Percentiles rank a stretch among this genome's conserved stretches.
These are phyloP conservation scores for Monomorium pharaonis DNA, from an alignment of 1,140 invertebrate genomes.

Conservation along the genomic window DNA sequence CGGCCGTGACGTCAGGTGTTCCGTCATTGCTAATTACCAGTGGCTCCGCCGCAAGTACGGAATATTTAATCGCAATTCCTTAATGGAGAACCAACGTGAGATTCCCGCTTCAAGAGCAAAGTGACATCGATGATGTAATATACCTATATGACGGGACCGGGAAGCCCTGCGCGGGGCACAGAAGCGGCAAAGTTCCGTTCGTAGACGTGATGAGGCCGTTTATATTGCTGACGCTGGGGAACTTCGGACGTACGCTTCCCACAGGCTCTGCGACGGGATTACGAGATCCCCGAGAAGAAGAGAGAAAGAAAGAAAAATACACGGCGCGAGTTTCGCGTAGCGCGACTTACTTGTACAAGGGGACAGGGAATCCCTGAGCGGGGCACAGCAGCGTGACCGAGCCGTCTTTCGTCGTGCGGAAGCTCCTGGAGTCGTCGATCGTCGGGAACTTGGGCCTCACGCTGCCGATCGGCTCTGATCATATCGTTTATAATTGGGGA, in stretches of 20 bases:
- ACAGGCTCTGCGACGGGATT: conserved; percentile 86
- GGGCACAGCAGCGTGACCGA: conserved; percentile 86
- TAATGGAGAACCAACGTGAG: conserved; percentile 24
- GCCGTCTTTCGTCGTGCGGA: conserved; percentile 85
- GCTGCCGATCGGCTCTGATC: conserved; percentile 70
- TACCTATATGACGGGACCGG: conserved; percentile 80
- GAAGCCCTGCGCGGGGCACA: conserved; percentile 87
- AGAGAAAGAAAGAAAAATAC: not conserved
- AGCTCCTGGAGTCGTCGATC: conserved; percentile 72
- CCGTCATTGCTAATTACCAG: conserved; percentile 4
- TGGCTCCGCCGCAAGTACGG: not conserved
- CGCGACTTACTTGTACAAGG: conserved; percentile 86
- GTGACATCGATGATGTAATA: conserved; percentile 29
- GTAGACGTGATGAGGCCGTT: conserved; percentile 87
- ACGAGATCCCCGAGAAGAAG: not conserved
- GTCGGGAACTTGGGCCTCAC: conserved; percentile 72
- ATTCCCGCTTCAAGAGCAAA: not conserved
- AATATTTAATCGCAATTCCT: conserved; percentile 48
- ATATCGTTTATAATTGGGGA: conserved; percentile 61
- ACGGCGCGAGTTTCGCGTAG: not conserved
- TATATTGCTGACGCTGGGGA: conserved; percentile 88
- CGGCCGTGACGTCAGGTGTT: not conserved
- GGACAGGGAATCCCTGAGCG: conserved; percentile 88
- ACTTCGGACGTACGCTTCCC: conserved; percentile 88
- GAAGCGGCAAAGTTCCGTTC: conserved; percentile 87